Evolutionary conservation across 1,140 invertebrate species (phyloP).

Genomic region (Pseudomyrmex flavicornis): DNA sequence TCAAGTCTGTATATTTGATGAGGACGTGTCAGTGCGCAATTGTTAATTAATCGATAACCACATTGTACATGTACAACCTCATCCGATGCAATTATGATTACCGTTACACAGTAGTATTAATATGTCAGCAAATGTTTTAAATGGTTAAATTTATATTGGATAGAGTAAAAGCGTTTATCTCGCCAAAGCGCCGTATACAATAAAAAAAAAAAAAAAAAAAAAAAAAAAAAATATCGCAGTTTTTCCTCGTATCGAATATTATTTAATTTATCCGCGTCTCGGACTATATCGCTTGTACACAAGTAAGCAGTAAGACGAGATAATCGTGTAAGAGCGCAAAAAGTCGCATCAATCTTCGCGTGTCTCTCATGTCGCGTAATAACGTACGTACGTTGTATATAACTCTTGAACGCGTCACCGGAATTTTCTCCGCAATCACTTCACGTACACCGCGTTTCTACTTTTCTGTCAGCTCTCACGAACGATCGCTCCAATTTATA

Average conservation of each 20-base stretch:
- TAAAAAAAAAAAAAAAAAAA: not conserved
- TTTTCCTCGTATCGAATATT: constrained; percentile 10
- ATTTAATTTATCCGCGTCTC: constrained; percentile 15
- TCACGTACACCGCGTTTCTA: not conserved
- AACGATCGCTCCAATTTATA: not conserved
- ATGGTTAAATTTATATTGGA: not conserved
- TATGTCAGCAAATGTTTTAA: not conserved
- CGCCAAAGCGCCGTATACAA: not conserved
- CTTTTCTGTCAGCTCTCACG: not conserved
- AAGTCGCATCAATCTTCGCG: constrained; percentile 45
- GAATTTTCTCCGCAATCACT: constrained; percentile 23
- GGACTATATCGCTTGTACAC: constrained; percentile 2
- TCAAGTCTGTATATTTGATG: constrained; percentile 36
- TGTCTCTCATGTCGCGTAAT: not conserved
- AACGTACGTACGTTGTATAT: not conserved
- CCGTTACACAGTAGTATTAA: constrained; percentile 8
- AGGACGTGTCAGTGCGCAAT: constrained; percentile 1
- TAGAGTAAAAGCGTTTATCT: not conserved
- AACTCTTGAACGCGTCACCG: constrained; percentile 16
- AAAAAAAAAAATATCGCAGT: too few relatives aligned
- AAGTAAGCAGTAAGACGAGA: constrained; percentile 31
- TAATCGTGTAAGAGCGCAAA: constrained; percentile 42
- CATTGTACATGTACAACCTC: not conserved
- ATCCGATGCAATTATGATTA: not conserved
- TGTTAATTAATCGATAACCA: constrained; percentile 23